Evolutionary conservation across 1,140 invertebrate genomes (phyloP).

Genomic region (Tetraneura akinire): DNA sequence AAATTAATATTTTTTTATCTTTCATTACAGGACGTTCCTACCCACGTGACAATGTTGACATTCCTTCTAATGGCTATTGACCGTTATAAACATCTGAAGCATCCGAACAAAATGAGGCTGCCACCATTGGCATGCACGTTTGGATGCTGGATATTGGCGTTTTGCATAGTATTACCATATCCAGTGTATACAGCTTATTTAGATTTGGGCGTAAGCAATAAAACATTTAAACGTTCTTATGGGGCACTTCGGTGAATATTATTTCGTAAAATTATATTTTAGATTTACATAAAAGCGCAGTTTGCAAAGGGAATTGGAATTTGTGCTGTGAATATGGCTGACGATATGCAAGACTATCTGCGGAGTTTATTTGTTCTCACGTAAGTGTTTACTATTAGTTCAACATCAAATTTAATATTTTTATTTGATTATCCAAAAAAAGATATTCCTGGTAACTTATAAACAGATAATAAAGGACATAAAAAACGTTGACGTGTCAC

Average conservation of each 20-base stretch:
- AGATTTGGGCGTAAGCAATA: constrained; percentile 52
- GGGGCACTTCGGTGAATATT: neutral
- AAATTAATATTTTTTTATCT: too few relatives aligned
- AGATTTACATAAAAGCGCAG: constrained; percentile 60
- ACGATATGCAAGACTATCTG: constrained; percentile 69
- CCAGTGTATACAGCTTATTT: constrained; percentile 64
- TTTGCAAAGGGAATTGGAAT: constrained; percentile 63
- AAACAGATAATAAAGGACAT: too few relatives aligned
- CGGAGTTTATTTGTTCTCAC: constrained; percentile 66
- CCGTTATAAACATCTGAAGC: constrained; percentile 66
- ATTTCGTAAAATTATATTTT: constrained; percentile 56
- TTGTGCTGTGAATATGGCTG: constrained; percentile 65
- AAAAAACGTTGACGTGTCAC: too few relatives aligned
- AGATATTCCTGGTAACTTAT: too few relatives aligned
- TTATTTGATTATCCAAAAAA: too few relatives aligned
- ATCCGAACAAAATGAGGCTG: constrained; percentile 67
- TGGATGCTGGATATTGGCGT: constrained; percentile 70
- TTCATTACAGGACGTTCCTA: constrained; percentile 66
- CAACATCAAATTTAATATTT: too few relatives aligned
- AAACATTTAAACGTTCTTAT: neutral
- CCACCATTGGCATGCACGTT: constrained; percentile 69
- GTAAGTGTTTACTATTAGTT: constrained; percentile 63
- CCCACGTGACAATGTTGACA: constrained; percentile 72
- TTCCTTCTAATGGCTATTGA: constrained; percentile 71
- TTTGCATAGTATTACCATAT: constrained; percentile 72